Evolutionary conservation across 2,888 invertebrate genomes (phyloP).

Genomic region (Habrosyne pyritoides): DNA sequence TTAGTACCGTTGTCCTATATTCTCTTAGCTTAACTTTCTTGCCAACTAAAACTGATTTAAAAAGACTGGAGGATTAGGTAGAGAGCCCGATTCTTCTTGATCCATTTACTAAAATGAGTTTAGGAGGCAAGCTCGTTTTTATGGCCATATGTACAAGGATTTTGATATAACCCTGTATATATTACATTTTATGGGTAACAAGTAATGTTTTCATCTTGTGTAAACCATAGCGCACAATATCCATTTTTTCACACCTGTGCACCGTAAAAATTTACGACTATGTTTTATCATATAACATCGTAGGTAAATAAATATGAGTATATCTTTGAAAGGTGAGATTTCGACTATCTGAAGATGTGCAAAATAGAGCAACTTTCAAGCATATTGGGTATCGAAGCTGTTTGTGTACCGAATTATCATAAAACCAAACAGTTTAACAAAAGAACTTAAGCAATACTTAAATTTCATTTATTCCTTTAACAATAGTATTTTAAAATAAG

Average conservation of each 20-base stretch:
- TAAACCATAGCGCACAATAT: conserved; percentile 45
- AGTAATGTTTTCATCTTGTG: conserved; percentile 44
- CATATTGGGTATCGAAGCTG: not conserved
- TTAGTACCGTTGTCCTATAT: no score
- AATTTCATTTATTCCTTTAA: no score
- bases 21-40: no score
- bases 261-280: conserved; percentile 54
- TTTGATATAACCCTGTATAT: conserved; percentile 9
- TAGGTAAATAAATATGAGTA: conserved; percentile 31
- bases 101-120: not conserved
- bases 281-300: conserved; percentile 46
- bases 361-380: not conserved
- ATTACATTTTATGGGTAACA: conserved; percentile 26
- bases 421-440: not conserved
- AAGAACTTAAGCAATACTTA: no score
- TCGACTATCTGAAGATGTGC: not conserved
- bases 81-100: not conserved
- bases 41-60: not conserved
- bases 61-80: no score
- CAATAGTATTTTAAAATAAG: no score
- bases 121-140: conserved; percentile 6
- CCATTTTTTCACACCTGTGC: conserved; percentile 38
- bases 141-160: conserved; percentile 9
- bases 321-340: conserved; percentile 14
- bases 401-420: not conserved